Conservation (phyloP, 2,113 vertebrate species). For the Centrocercus urophasianus region DNA sequence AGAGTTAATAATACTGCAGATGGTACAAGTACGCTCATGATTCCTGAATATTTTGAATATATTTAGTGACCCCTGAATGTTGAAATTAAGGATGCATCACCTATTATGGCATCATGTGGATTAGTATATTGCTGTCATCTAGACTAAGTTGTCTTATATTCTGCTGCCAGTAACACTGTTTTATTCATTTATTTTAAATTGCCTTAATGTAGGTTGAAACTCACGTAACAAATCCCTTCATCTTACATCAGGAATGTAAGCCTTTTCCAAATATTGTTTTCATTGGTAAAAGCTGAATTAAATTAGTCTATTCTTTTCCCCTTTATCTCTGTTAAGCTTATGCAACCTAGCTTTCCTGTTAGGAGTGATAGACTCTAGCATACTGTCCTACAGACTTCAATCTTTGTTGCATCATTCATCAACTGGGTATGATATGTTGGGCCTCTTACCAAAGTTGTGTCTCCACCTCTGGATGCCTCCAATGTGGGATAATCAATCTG, state of each 20-base stretch:
- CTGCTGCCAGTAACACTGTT: neutral
- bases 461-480: neutral
- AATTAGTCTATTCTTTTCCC: neutral
- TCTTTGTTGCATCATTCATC: neutral
- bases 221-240: neutral
- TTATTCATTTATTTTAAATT: neutral
- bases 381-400: neutral
- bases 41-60: neutral
- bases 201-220: neutral
- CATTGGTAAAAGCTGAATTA: neutral
- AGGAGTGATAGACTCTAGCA: neutral
- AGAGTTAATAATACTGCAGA: neutral
- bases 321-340: neutral
- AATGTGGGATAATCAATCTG: neutral
- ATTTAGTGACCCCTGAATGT: neutral
- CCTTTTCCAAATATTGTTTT: neutral
- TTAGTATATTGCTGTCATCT: neutral
- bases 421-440: rapidly evolving
- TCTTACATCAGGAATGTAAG: neutral
- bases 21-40: neutral
- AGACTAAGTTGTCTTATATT: neutral
- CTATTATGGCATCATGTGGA: neutral
- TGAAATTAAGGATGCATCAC: neutral
- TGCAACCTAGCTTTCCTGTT: neutral
- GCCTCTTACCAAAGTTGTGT: neutral